These are phyloP conservation scores for Cheilosia vulpina DNA, from an alignment of 2,888 invertebrate species.

Conservation along the genomic window DNA sequence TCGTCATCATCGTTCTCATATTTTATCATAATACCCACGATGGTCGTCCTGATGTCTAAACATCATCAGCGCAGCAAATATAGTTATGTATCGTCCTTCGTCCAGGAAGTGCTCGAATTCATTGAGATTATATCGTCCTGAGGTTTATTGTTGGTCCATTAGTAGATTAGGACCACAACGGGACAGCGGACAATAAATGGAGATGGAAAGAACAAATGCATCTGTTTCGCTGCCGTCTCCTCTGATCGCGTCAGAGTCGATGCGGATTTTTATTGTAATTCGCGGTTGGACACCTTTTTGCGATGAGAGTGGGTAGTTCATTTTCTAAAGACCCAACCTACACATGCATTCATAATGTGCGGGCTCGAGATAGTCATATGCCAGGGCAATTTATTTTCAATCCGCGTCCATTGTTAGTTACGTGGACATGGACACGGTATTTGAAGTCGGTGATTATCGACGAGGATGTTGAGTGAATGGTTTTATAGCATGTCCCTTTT, in stretches of 20 bases:
- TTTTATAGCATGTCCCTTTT: constrained; percentile 32
- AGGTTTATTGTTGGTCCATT: constrained; percentile 74
- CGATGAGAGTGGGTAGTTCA: constrained; percentile 68
- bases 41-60: constrained; percentile 66
- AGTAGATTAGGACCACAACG: constrained; percentile 73
- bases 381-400: constrained; percentile 60
- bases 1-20: constrained; percentile 57
- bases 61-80: constrained; percentile 31
- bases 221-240: constrained; percentile 29
- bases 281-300: constrained; percentile 74
- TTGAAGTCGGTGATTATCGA: constrained; percentile 34
- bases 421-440: constrained; percentile 37
- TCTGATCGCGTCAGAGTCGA: constrained; percentile 22
- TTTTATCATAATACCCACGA: constrained; percentile 64
- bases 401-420: constrained; percentile 33
- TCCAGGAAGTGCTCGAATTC: constrained; percentile 62
- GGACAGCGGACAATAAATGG: constrained; percentile 42
- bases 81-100: neutral
- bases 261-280: constrained; percentile 63
- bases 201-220: constrained; percentile 34
- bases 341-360: constrained; percentile 15
- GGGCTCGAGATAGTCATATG: constrained; percentile 28
- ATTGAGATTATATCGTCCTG: constrained; percentile 60
- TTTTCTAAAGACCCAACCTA: constrained; percentile 37
- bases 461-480: constrained; percentile 26